Evolutionary conservation across 2,888 invertebrate genomes (phyloP).

Genomic region (Cremastinae sp.): DNA sequence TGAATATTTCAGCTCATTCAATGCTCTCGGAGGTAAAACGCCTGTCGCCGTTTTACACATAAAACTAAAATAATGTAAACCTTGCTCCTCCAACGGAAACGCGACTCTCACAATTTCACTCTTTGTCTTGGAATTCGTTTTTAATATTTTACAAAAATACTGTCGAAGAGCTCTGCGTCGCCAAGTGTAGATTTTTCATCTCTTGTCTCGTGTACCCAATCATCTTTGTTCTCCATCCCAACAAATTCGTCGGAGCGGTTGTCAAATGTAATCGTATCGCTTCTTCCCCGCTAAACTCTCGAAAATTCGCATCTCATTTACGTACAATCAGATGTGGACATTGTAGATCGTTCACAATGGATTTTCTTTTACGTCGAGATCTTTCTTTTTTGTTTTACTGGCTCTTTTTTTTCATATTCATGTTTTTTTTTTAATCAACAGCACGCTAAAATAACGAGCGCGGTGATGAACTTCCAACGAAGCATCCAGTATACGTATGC

Average conservation of each 20-base stretch:
- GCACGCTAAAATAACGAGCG: slow-evolving; percentile 20
- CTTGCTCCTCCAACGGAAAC: slow-evolving; percentile 4
- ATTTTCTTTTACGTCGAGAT: slow-evolving; percentile 12
- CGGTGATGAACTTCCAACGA: slow-evolving; percentile 22
- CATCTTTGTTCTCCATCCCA: slow-evolving; percentile 17
- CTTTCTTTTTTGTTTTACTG: slow-evolving; percentile 28
- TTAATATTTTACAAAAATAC: slow-evolving; percentile 68
- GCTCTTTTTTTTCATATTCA: slow-evolving; percentile 19
- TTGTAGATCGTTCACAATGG: slow-evolving; percentile 18
- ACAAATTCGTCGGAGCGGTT: slow-evolving; percentile 19
- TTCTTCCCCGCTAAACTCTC: slow-evolving; percentile 14
- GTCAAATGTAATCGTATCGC: slow-evolving; percentile 22
- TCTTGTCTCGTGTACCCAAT: slow-evolving; percentile 5
- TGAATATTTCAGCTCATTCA: slow-evolving; percentile 23
- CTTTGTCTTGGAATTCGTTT: slow-evolving; percentile 64
- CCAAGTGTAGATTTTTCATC: slow-evolving; percentile 26
- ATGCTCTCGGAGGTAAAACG: slow-evolving; percentile 16
- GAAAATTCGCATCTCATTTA: slow-evolving; percentile 35
- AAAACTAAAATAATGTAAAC: slow-evolving; percentile 50
- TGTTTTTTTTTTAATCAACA: slow-evolving; percentile 17
- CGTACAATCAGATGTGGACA: slow-evolving; percentile 33
- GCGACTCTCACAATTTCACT: slow-evolving; percentile 47
- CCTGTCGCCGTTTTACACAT: slow-evolving; percentile 21
- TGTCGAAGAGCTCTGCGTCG: slow-evolving; percentile 62
- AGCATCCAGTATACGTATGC: neutral